phyloP scores from a whole-genome alignment of 2,888 invertebrate genomes.

The Empis stercorea region DNA sequence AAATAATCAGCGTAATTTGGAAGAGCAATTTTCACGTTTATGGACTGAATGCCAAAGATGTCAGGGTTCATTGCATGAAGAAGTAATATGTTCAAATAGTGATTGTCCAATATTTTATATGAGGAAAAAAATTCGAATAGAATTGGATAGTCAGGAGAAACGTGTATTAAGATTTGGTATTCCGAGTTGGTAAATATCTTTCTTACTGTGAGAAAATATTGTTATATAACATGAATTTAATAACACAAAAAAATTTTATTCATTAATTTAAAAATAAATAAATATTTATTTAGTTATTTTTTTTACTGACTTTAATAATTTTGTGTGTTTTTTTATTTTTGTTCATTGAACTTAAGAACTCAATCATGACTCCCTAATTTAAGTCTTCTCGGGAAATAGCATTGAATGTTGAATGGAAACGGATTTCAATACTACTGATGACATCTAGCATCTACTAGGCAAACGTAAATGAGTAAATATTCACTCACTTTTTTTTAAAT shows the following conservation, averaged over 20 bases:
- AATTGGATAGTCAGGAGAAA: constrained; percentile 74
- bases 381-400: no score
- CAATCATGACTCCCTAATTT: no score
- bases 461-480: no score
- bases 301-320: no score
- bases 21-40: constrained; percentile 79
- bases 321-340: no score
- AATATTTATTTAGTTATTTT: no score
- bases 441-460: no score
- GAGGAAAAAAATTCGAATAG: constrained; percentile 95
- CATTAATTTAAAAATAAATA: neutral
- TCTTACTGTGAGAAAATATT: neutral
- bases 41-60: constrained; percentile 99
- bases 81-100: constrained; percentile 92
- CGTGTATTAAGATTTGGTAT: constrained; percentile 72
- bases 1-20: constrained; percentile 58
- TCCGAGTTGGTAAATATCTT: constrained; percentile 49
- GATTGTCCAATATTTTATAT: constrained; percentile 99
- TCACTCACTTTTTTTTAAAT: no score
- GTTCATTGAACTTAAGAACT: no score
- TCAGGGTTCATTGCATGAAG: constrained; percentile 95
- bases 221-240: neutral
- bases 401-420: no score
- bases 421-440: no score
- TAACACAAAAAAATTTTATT: neutral